Evolutionary conservation across 2,888 invertebrate species (phyloP).

Genomic region (Exephanes ischioxanthus): DNA sequence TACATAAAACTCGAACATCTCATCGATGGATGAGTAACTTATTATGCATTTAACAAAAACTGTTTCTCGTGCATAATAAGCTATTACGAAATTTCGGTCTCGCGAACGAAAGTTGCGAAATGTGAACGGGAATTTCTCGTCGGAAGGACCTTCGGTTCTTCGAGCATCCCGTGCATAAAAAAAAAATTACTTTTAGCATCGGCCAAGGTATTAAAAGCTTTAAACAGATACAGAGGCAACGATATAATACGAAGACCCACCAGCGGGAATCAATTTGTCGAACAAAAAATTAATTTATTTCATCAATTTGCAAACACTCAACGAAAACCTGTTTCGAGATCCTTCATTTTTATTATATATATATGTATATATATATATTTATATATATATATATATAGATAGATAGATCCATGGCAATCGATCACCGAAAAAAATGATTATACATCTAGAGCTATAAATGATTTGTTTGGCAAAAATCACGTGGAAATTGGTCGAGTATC

Average conservation of each 20-base stretch:
- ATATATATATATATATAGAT: no score
- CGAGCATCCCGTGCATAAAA: background rate
- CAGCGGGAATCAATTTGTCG: background rate
- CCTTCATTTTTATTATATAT: background rate
- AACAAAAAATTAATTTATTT: background rate
- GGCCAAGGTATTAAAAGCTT: background rate
- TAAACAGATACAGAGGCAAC: background rate
- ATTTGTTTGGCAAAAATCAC: background rate
- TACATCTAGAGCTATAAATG: background rate
- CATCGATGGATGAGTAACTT: slow-evolving; percentile 1
- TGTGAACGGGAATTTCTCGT: slow-evolving; percentile 39
- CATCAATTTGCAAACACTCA: background rate
- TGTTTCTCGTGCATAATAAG: background rate
- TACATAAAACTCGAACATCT: background rate
- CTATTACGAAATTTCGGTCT: slow-evolving; percentile 1
- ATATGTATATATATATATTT: no score
- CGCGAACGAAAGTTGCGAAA: background rate
- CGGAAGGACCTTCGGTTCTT: slow-evolving; percentile 9
- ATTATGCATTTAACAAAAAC: background rate
- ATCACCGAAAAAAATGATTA: background rate
- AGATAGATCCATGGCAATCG: background rate
- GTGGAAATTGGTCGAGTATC: background rate
- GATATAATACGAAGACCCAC: background rate
- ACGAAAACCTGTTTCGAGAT: slow-evolving; percentile 8
- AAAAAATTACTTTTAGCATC: background rate